Evolutionary conservation across 2,113 vertebrate genomes (phyloP), one percentile per base, ranked within the genome.

Genomic region (Plectropomus leopardus): DNA sequence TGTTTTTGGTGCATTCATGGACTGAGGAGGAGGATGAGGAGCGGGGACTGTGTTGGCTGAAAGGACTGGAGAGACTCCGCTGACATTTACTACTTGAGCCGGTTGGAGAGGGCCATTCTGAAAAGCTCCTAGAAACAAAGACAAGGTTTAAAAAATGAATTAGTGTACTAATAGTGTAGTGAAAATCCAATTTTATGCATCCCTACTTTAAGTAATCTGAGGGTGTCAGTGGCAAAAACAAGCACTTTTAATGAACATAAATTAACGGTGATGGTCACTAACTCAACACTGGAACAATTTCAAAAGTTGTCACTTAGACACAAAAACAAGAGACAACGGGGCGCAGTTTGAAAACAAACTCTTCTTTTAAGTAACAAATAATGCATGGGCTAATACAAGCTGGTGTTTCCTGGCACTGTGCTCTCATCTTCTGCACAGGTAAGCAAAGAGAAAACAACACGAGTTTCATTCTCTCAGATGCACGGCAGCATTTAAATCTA

Each of bases 1-100:
- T 13, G 45, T 17, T 47, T 78, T 75, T 23, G 66, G 14, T 28
- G 30, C 21, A 3, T 68, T 10, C 11, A 3, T 80, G 67, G n/a
- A 60, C 30, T 59, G 84, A 69, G 42, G 40, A 34, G 28, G 61
- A 45, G 19, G 28, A 64, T 13, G 36, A 44, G 57, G 30, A 34
- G 64, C 26, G 32, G 59, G 15, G n/a, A 34, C 57, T 4, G 32
- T 53, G 23, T 50, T 87, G 54, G 89, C 92, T 21, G 83, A 88
- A 14, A 88, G 89, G 59, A 86, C 34, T 1, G 85, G 83, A 72
- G 91, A 90, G 5, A 82, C 67, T 34, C 90, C 83, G 4, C 21
- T 63, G 30, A 75, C 17, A 19, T 84, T 88, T 0, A 53, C 81
- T n/a, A 80, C 66, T 60, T 84, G 83, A 55, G 67, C 72, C 1